These are phyloP conservation scores for Eueremaeus valkanovi DNA, from an alignment of 2,888 invertebrate species.

Conservation along the genomic window DNA sequence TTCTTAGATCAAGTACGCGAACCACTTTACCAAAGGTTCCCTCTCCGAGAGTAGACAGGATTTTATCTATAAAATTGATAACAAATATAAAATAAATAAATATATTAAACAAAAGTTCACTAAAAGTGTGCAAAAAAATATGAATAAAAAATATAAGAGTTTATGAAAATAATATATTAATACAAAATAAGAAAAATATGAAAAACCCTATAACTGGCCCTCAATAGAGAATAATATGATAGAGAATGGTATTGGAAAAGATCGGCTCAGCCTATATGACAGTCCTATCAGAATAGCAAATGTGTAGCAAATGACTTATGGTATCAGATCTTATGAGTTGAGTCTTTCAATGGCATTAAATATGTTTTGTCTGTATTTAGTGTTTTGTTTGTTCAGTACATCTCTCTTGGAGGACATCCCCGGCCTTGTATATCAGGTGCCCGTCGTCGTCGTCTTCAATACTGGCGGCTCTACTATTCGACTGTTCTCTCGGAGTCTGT, in stretches of 20 bases:
- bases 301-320: slow-evolving; percentile 3
- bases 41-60: slow-evolving; percentile 96
- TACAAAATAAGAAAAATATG: neutral
- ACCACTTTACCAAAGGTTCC: slow-evolving; percentile 99
- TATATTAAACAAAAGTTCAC: neutral
- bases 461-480: slow-evolving; percentile 60
- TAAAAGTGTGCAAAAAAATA: neutral
- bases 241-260: neutral
- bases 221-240: neutral
- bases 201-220: slow-evolving; percentile 27
- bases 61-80: slow-evolving; percentile 74
- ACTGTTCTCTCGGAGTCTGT: slow-evolving; percentile 21
- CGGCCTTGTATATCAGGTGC: slow-evolving; percentile 98
- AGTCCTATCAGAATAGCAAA: neutral
- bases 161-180: neutral
- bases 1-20: slow-evolving; percentile 92
- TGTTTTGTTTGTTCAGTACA: slow-evolving; percentile 58
- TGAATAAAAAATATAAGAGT: neutral
- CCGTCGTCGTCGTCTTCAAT: slow-evolving; percentile 99
- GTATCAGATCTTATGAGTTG: neutral
- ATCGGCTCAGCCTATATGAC: neutral
- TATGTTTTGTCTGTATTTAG: slow-evolving; percentile 62
- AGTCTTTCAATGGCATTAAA: too few species aligned
- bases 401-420: slow-evolving; percentile 98
- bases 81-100: slow-evolving; percentile 45